Conservation (phyloP, 2,888 invertebrate genomes). For the Pristionchus arcanus region DNA sequence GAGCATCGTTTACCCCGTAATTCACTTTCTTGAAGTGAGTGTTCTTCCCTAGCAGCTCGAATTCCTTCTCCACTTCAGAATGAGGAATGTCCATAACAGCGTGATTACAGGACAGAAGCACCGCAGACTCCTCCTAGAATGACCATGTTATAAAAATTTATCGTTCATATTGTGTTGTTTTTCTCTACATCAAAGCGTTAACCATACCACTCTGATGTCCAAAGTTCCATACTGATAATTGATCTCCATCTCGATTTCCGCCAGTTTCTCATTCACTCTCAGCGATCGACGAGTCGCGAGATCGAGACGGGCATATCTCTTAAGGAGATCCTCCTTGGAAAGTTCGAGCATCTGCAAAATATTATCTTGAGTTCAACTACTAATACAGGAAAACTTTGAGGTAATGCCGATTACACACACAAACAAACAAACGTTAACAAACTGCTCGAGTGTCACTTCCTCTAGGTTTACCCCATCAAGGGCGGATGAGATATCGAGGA, state of each 20-base stretch:
- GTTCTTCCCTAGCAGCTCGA: neutral
- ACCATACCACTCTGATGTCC: neutral
- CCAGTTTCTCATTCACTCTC: neutral
- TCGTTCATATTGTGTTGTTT: neutral
- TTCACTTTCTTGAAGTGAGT: conserved; percentile 1
- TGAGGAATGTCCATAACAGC: neutral
- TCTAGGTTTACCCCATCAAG: neutral
- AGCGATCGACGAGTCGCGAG: neutral
- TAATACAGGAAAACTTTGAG: no score
- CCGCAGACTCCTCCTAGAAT: neutral
- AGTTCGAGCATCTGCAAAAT: neutral
- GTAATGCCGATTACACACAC: neutral
- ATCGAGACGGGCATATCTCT: neutral
- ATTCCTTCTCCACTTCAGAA: neutral
- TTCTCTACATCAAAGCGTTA: neutral
- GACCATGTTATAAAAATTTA: neutral
- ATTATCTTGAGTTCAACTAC: no score
- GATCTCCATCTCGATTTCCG: neutral
- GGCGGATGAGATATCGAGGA: neutral
- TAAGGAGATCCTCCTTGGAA: neutral
- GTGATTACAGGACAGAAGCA: neutral
- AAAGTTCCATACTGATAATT: neutral
- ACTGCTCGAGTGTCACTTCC: neutral
- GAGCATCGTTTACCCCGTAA: neutral
- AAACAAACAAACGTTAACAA: no score